Evolutionary conservation across 2,888 invertebrate species (phyloP).

Genomic region (Habroteleia sp.): DNA sequence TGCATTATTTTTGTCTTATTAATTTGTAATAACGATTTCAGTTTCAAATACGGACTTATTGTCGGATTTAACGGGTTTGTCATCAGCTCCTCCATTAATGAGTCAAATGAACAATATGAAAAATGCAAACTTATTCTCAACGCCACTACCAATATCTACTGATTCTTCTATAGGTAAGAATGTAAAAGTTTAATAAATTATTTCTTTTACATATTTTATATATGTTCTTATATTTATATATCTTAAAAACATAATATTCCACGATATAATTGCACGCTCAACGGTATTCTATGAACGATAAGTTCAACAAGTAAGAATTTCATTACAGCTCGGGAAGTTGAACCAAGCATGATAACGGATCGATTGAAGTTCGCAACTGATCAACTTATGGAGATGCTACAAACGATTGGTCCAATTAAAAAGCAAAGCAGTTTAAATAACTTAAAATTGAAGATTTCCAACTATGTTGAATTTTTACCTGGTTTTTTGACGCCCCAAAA

Average conservation of each 20-base stretch:
- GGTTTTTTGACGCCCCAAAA: constrained; percentile 86
- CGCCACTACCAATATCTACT: constrained; percentile 62
- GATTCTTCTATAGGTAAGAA: constrained; percentile 72
- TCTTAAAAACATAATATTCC: too few species aligned
- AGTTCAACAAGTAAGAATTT: constrained; percentile 76
- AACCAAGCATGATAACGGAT: constrained; percentile 48
- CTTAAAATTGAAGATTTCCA: constrained; percentile 68
- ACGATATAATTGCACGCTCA: too few species aligned
- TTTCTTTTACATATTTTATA: too few species aligned
- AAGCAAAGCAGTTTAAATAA: constrained; percentile 76
- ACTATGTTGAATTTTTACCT: constrained; percentile 79
- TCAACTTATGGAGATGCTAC: constrained; percentile 77
- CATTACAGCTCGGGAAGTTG: constrained; percentile 72
- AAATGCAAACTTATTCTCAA: constrained; percentile 73
- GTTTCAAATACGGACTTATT: constrained; percentile 80
- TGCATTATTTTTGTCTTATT: too few species aligned
- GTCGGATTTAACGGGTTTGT: constrained; percentile 81
- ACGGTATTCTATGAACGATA: constrained; percentile 66
- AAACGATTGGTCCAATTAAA: constrained; percentile 75
- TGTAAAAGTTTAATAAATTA: not conserved
- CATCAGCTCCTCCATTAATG: constrained; percentile 67
- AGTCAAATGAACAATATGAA: constrained; percentile 71
- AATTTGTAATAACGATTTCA: too few species aligned
- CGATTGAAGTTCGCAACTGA: constrained; percentile 64
- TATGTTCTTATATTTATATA: too few species aligned